These are phyloP conservation scores for Copsychus sechellarum DNA, from an alignment of 2,113 vertebrate genomes.

Conservation along the genomic window DNA sequence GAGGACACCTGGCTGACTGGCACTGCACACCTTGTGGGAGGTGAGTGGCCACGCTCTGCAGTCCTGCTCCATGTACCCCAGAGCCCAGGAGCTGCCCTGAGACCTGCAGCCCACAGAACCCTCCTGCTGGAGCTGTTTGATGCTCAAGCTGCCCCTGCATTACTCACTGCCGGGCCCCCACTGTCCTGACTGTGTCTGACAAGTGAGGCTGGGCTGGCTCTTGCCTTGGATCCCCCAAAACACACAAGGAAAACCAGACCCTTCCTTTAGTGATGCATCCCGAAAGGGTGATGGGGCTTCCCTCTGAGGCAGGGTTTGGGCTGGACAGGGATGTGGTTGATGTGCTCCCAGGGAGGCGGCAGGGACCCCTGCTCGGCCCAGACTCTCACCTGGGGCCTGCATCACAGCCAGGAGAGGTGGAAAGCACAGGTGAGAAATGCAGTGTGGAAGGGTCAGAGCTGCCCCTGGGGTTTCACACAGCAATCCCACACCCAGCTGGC, in stretches of 20 bases:
- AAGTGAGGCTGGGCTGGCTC: background rate
- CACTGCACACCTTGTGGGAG: rapidly evolving
- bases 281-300: rapidly evolving
- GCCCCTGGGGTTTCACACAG: background rate
- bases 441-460: background rate
- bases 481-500: rapidly evolving
- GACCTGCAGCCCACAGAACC: rapidly evolving
- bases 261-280: background rate
- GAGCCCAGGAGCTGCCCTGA: background rate
- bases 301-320: too few species aligned
- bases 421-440: background rate
- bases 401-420: rapidly evolving
- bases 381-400: background rate
- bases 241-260: rapidly evolving
- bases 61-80: background rate
- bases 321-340: background rate
- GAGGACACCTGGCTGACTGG: rapidly evolving
- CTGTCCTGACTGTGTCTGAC: rapidly evolving
- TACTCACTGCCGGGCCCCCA: background rate
- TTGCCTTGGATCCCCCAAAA: too few species aligned
- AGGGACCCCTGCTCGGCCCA: background rate
- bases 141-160: background rate
- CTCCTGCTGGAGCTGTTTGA: background rate
- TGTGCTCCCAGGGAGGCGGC: background rate
- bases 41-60: background rate